A percentile compares a stretch with the other conserved stretches of the same genome.
These are phyloP conservation scores for Malacoctenus gilli DNA, from an alignment of 2,797 vertebrate species.

Conservation along the genomic window DNA sequence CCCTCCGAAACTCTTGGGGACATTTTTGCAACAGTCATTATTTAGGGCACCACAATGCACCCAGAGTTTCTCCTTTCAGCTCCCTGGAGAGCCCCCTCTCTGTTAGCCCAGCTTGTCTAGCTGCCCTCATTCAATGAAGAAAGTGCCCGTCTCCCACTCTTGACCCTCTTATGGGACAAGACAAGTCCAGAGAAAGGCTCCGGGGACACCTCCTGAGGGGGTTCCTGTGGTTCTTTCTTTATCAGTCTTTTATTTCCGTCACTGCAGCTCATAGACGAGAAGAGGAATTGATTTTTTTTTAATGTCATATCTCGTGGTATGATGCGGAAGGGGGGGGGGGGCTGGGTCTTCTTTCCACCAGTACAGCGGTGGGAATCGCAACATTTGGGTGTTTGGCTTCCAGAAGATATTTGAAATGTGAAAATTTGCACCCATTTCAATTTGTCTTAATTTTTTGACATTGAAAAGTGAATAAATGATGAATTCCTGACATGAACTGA, in stretches of 20 bases:
- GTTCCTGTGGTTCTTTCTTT: slow-evolving; percentile 19
- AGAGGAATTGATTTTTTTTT: slow-evolving; percentile 42
- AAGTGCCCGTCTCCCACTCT: slow-evolving; percentile 55
- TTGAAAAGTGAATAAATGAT: no score
- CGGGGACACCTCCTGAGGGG: slow-evolving; percentile 41
- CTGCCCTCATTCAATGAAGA: slow-evolving; percentile 46
- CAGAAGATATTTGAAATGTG: no score
- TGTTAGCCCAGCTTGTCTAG: slow-evolving; percentile 43
- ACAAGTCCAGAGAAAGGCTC: slow-evolving; percentile 43
- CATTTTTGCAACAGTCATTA: slow-evolving; percentile 51
- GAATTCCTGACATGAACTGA: no score
- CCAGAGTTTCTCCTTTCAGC: slow-evolving; percentile 23
- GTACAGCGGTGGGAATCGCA: neutral
- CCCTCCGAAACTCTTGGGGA: no score
- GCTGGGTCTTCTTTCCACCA: slow-evolving; percentile 25
- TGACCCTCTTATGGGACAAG: slow-evolving; percentile 61
- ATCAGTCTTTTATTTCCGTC: slow-evolving; percentile 24
- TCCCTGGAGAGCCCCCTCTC: slow-evolving; percentile 44
- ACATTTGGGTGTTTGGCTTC: no score
- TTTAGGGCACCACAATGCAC: slow-evolving; percentile 45
- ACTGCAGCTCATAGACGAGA: slow-evolving; percentile 16
- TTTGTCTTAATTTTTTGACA: no score
- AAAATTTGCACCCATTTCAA: no score
- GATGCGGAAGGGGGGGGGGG: no score
- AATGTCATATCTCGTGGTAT: slow-evolving; percentile 10